Evolutionary conservation across 2,113 vertebrate species (phyloP), one percentile per base, ranked within the genome.

Genomic region (Hydrolagus affinis): DNA sequence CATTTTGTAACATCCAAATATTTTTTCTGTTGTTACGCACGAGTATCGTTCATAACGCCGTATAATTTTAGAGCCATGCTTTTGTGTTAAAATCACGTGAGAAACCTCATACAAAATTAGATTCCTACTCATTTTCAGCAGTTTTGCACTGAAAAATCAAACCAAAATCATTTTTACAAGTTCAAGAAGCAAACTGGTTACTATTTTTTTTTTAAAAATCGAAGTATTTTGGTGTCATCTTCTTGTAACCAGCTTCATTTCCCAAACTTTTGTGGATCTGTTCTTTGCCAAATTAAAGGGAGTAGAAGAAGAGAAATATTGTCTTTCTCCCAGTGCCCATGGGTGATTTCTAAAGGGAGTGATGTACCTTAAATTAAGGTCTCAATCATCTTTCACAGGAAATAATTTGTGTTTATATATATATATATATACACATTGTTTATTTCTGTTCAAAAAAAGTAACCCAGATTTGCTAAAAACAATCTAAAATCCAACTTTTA

Each of bases 231-330:
- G 15, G 25, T 25, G 9, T 11, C 77, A 60, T 25, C 23, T 19
- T 32, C 25, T 30, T 6, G 3, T 8, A 44, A 0, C 11, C 15
- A 83, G 8, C 12, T 28, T 32, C 25, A 11, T 8, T 28, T 83
- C 60, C 10, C 62, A 17, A 30, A 83, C 11, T 21, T 44, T 21
- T 56, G 3, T 75, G 9, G 23, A 17, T 10, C 64, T 21, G 62
- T 83, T 64, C 62, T 30, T 66, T 83, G 78, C 78, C 78, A 83
- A 83, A 83, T 66, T 15, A 3, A 66, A 66, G 60, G 44, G 44
- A 28, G 66, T 19, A 32, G 32, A n/a, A 25, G 25, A 83, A 83
- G 32, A 1, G 17, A 66, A 66, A 66, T 15, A 78, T 8, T 23
- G 23, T 80, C 59, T n/a, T 56, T 78, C 23, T 21, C 57, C 76